These are phyloP conservation scores for Crocidura indochinensis DNA, from an alignment of 2,797 vertebrate genomes.

Conservation along the genomic window DNA sequence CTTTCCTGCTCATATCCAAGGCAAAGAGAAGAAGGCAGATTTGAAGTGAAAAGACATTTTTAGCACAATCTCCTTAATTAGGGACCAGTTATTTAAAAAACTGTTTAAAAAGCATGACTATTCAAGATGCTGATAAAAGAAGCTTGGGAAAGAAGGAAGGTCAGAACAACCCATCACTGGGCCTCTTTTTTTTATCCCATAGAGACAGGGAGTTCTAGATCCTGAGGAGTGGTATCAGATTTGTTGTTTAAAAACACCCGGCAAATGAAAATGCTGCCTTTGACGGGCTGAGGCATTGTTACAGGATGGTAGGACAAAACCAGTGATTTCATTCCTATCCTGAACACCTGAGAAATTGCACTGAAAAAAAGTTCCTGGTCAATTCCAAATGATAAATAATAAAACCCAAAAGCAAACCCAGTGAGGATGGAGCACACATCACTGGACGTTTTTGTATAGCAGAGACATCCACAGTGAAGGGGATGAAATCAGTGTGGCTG, in stretches of 20 bases:
- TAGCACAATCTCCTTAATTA: constrained; percentile 11
- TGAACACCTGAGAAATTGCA: constrained; percentile 39
- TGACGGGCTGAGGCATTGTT: not conserved
- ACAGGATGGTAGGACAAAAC: constrained; percentile 12
- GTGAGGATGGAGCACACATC: not conserved
- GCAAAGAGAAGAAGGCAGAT: constrained; percentile 46
- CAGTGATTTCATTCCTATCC: not conserved
- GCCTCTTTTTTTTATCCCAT: constrained; percentile 12
- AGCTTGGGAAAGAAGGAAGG: constrained; percentile 1
- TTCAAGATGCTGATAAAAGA: not conserved
- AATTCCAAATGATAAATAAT: not conserved
- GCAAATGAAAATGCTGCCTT: constrained; percentile 4
- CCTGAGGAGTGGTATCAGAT: not conserved
- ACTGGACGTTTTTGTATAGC: not conserved
- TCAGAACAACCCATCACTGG: not conserved
- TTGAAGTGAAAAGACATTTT: constrained; percentile 67
- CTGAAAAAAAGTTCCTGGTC: not conserved
- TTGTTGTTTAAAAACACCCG: constrained; percentile 69
- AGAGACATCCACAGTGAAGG: constrained; percentile 9
- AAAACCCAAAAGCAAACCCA: not conserved
- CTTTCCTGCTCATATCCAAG: not conserved
- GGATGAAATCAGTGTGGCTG: not conserved
- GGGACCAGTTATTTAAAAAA: constrained; percentile 45
- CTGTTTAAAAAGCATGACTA: constrained; percentile 7
- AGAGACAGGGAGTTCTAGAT: constrained; percentile 21